Conservation (phyloP, 2,888 invertebrate genomes). For the Strigamia crassipes region DNA sequence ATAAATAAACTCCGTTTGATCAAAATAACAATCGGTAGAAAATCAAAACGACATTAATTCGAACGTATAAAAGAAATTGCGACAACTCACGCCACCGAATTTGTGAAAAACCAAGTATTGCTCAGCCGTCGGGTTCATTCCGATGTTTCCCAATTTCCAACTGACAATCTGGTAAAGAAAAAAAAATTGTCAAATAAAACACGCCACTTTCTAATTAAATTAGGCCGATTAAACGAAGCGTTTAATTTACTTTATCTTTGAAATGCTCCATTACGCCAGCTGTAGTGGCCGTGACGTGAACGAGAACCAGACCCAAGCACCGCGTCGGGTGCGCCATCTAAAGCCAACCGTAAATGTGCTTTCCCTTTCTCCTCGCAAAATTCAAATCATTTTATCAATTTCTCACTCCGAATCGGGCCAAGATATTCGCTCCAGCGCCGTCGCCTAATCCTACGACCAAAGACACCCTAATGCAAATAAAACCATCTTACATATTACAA, state of each 20-base stretch:
- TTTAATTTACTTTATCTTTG: slow-evolving; percentile 70
- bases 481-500: background rate
- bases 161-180: slow-evolving; percentile 69
- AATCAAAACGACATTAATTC: background rate
- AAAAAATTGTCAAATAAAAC: background rate
- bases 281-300: slow-evolving; percentile 85
- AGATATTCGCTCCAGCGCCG: slow-evolving; percentile 84
- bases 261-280: slow-evolving; percentile 84
- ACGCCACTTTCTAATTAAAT: background rate
- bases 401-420: slow-evolving; percentile 76
- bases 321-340: slow-evolving; percentile 75
- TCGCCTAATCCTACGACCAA: slow-evolving; percentile 84
- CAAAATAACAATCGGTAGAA: background rate
- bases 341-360: slow-evolving; percentile 3
- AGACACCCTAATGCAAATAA: slow-evolving; percentile 64
- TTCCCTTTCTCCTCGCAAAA: slow-evolving; percentile 24
- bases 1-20: background rate
- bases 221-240: background rate
- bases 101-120: slow-evolving; percentile 86
- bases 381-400: slow-evolving; percentile 30
- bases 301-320: slow-evolving; percentile 77
- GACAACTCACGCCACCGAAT: slow-evolving; percentile 84
- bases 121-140: slow-evolving; percentile 83
- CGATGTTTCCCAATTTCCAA: slow-evolving; percentile 76
- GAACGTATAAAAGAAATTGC: slow-evolving; percentile 8